Conservation (phyloP, 2,797 vertebrate genomes). For the Cacajao melanocephalus region DNA sequence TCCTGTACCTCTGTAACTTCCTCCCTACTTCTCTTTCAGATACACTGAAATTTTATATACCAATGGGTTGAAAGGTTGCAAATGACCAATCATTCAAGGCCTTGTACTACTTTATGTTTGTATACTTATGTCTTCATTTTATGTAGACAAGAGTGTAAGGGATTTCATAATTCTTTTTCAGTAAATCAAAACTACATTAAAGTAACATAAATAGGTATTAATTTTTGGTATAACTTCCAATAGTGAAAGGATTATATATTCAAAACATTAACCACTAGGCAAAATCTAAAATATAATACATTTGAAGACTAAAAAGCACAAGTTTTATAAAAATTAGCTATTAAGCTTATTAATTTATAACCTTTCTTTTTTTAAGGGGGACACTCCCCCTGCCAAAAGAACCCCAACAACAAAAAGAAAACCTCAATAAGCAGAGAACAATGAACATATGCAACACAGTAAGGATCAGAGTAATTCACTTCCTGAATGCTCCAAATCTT, state of each 20-base stretch:
- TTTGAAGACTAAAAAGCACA: constrained; percentile 69
- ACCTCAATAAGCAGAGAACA: constrained; percentile 79
- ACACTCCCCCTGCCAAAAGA: not conserved
- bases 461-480: constrained; percentile 82
- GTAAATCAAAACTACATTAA: constrained; percentile 67
- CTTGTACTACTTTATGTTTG: not conserved
- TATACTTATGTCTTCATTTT: constrained; percentile 49
- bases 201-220: constrained; percentile 78
- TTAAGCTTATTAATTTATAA: constrained; percentile 72
- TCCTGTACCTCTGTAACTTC: constrained; percentile 33
- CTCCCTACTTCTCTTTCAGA: not conserved
- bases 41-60: constrained; percentile 27
- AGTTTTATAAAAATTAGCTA: constrained; percentile 45
- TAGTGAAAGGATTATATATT: constrained; percentile 32
- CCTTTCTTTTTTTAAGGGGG: constrained; percentile 62
- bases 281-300: constrained; percentile 65
- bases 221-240: constrained; percentile 61
- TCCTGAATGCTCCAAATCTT: constrained; percentile 84
- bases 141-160: constrained; percentile 43
- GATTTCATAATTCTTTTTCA: constrained; percentile 16
- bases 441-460: constrained; percentile 83
- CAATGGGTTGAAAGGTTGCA: constrained; percentile 44
- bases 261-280: constrained; percentile 59
- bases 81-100: constrained; percentile 28
- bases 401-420: constrained; percentile 64